Base-by-base conservation (phyloP, 35 echinoderm and acorn worm species). In the Heliocidaris erythrogramma region DNA sequence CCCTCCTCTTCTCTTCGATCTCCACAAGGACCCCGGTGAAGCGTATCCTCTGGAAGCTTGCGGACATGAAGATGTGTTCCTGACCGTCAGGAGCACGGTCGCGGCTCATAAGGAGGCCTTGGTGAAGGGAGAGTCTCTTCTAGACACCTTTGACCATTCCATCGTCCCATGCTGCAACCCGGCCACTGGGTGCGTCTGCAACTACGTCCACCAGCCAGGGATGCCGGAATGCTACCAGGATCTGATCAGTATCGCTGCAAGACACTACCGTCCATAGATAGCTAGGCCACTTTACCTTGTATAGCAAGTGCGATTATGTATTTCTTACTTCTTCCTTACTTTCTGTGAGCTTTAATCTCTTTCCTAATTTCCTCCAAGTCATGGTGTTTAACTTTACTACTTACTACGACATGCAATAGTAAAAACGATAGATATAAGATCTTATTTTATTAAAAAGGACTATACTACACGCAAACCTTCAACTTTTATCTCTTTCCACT, bases 21-120 rank as follows among this genome's bases (percentile, higher is more conserved):
- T 96, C 42, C 50, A 96, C 5, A 10, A 42, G 47, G 95, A 96
- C 94, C 95, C 95, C 7, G 93, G 95, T 31, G 95, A 96, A 94
- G 31, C 30, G 14, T 96, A 94, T 91, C 95, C 95, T 27, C 85
- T 96, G 32, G 47, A 94, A 52, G 10, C 86, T 14, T 31, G 47
- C 30, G 56, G 18, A 30, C 30, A 96, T 49, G 53, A 30, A 31
- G 93, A 59, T 48, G 86, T 94, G 5, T 32, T 94, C 14, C 85
- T 59, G 12, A 35, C 30, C 65, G 29, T 94, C 48, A 32, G 16
- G 93, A 12, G 16, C 14, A 30, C 93, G 8, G 93, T 94, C 17
- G 30, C 85, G 30, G 93, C 29, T 6, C 93, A 94, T n/a, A 35
- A 85, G 78, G 53, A 60, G 17, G 78, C 13, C 21, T 85, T 94